Evolutionary conservation across 2,888 invertebrate genomes (phyloP).

Genomic region (Xylota sylvarum): DNA sequence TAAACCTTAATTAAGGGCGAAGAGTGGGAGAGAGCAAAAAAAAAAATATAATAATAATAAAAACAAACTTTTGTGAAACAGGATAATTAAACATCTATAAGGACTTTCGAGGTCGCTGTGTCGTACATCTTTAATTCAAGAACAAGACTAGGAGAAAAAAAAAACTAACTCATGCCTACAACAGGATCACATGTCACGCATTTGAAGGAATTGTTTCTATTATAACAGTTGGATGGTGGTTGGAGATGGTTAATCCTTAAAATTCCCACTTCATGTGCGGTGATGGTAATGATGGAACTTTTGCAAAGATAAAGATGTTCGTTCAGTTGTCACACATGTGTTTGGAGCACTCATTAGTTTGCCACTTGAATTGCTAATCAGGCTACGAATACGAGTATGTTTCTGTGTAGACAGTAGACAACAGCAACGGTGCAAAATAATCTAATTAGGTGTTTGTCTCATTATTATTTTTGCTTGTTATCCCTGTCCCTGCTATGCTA

Average conservation of each 20-base stretch:
- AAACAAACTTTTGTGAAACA: background rate
- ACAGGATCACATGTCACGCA: constrained; percentile 43
- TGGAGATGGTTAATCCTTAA: constrained; percentile 50
- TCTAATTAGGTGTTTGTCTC: constrained; percentile 74
- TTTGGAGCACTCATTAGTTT: constrained; percentile 59
- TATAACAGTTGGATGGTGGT: constrained; percentile 1
- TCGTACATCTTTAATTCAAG: constrained; percentile 9
- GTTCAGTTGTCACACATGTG: constrained; percentile 62
- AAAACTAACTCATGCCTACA: background rate
- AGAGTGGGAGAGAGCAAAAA: background rate
- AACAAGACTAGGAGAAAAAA: background rate
- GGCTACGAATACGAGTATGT: background rate
- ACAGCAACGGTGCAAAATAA: constrained; percentile 56
- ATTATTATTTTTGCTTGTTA: constrained; percentile 58
- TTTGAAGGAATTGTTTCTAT: constrained; percentile 18
- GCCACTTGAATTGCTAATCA: constrained; percentile 69
- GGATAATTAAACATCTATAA: constrained; percentile 40
- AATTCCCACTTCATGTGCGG: constrained; percentile 44
- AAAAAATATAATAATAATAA: no score
- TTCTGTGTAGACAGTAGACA: background rate
- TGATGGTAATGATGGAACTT: constrained; percentile 56
- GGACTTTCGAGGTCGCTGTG: constrained; percentile 14
- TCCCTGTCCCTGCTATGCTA: constrained; percentile 22
- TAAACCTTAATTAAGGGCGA: constrained; percentile 35
- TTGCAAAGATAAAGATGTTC: constrained; percentile 43